phyloP scores from a whole-genome alignment of 2,888 invertebrate species.

The Nymphalis urticae region DNA sequence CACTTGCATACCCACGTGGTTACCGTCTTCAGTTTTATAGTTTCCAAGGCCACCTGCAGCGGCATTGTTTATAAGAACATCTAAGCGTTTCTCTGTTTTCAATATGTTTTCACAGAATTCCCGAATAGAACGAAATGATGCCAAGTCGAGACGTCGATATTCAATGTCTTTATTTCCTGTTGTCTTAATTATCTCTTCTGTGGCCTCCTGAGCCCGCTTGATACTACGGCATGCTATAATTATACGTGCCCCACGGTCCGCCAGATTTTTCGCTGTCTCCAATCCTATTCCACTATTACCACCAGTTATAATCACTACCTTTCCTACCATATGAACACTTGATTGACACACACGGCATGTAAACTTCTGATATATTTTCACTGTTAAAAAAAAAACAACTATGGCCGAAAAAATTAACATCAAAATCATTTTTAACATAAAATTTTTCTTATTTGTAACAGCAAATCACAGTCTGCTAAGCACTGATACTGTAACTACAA shows the following conservation, averaged over 20 bases:
- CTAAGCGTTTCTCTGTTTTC: conserved; percentile 72
- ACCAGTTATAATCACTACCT: conserved; percentile 73
- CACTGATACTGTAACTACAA: not conserved
- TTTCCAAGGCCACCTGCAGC: conserved; percentile 75
- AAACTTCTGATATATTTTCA: conserved; percentile 70
- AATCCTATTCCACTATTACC: conserved; percentile 78
- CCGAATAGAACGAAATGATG: conserved; percentile 73
- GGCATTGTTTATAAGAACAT: conserved; percentile 83
- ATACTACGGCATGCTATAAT: conserved; percentile 77
- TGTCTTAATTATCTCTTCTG: conserved; percentile 61
- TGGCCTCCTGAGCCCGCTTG: conserved; percentile 62
- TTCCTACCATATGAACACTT: conserved; percentile 73
- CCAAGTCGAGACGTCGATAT: conserved; percentile 66
- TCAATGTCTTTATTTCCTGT: conserved; percentile 66
- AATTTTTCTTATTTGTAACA: not conserved
- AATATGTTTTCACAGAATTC: conserved; percentile 81
- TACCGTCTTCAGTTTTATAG: conserved; percentile 83
- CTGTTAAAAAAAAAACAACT: conserved; percentile 48
- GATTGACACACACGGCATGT: conserved; percentile 67
- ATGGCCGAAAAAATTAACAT: conserved; percentile 30
- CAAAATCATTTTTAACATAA: conserved; percentile 34
- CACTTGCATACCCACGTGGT: conserved; percentile 86
- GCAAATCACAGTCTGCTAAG: not conserved
- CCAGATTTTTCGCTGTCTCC: conserved; percentile 78
- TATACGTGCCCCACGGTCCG: conserved; percentile 74